Evolutionary conservation across 2,797 vertebrate species (phyloP), one percentile per base, ranked within the genome.

Genomic region (Cuniculus paca): DNA sequence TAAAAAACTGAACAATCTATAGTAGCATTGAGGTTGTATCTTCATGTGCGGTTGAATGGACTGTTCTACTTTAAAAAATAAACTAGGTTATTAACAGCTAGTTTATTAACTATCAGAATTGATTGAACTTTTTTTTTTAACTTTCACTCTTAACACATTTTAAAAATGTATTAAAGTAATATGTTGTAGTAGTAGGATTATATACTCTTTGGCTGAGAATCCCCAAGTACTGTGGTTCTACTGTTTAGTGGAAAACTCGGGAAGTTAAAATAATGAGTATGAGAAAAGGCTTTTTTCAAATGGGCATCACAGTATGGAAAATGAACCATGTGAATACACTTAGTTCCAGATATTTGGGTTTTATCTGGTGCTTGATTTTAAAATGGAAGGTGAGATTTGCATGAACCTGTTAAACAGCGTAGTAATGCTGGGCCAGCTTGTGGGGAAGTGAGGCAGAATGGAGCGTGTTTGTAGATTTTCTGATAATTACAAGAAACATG

Each of bases 401-500:
- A 86, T 97, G 97, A 96, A 88, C 87, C 91, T 96, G n/a, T 95
- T 97, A 80, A 96, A 94, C 94, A 95, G 52, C 54, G 61, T 75
- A 91, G 95, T 77, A 94, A 89, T 94, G 75, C 94, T 90, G 90
- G 88, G 56, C 78, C 92, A 92, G 90, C 74, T 82, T 81, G 61
- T 96, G 82, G 84, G 90, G 70, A 94, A 91, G 39, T 70, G 61
- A 96, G 81, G 81, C 94, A 88, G 91, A 95, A 86, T 93, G 94
- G 96, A 94, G 90, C 78, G 97, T 97, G 93, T 96, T 97, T 83
- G 95, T 97, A 95, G 96, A 91, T 97, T 91, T 96, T 95, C 88
- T 94, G 95, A 95, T 97, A 95, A 31, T 97, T 97, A 88, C 92
- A 97, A 97, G 88, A 97, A 97, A 97, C 96, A 93, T 97, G 97